These are phyloP conservation scores for Xyrauchen texanus DNA, from an alignment of 2,113 vertebrate species.

Conservation along the genomic window DNA sequence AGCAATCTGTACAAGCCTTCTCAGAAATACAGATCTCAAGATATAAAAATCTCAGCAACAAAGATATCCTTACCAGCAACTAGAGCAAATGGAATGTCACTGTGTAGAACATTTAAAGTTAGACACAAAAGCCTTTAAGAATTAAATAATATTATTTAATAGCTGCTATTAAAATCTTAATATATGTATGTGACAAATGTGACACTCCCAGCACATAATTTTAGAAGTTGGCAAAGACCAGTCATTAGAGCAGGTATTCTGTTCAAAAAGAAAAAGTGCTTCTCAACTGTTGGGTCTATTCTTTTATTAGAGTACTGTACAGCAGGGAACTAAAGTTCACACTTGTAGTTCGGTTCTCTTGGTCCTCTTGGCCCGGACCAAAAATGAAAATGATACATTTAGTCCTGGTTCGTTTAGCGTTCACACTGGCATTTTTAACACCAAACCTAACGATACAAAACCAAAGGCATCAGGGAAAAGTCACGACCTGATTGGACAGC, in stretches of 20 bases:
- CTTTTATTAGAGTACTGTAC: too few species aligned
- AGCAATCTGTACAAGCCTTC: conserved; percentile 54
- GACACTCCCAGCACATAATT: conserved; percentile 50
- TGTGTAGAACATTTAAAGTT: background rate
- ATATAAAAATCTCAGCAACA: background rate
- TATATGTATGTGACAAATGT: conserved; percentile 54
- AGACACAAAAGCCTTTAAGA: conserved; percentile 35
- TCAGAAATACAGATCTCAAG: conserved; percentile 11
- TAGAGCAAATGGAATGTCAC: background rate
- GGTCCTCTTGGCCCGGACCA: too few species aligned
- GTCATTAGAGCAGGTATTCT: conserved; percentile 30
- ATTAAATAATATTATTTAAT: background rate
- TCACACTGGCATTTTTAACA: too few species aligned
- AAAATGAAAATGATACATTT: too few species aligned
- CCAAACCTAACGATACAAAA: too few species aligned
- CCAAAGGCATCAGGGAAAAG: too few species aligned
- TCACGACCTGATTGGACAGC: too few species aligned
- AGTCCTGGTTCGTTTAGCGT: too few species aligned
- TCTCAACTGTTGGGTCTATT: background rate
- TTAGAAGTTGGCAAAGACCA: conserved; percentile 58
- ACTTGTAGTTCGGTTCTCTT: too few species aligned
- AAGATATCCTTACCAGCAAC: background rate
- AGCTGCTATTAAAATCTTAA: conserved; percentile 58
- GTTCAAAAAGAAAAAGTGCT: background rate
- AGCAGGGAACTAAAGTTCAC: too few species aligned